Percentiles rank a stretch among this genome's conserved stretches.
These are phyloP conservation scores for Ovis canadensis DNA, from an alignment of 2,113 vertebrate species.

Conservation along the genomic window DNA sequence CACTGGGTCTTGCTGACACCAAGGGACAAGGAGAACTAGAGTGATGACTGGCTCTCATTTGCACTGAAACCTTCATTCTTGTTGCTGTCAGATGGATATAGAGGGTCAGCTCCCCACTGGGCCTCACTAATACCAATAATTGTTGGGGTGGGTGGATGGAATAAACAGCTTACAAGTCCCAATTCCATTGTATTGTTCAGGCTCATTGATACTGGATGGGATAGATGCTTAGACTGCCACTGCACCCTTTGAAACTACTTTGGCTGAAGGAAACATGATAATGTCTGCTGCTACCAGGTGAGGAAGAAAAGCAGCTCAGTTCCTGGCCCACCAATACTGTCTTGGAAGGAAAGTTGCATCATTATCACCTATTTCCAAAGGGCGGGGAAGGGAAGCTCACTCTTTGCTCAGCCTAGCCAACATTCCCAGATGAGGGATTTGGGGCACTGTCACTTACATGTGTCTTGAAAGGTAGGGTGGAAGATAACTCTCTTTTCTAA, in stretches of 20 bases:
- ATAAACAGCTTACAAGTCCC: too few species aligned
- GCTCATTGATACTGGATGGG: neutral
- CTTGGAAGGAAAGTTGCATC: neutral
- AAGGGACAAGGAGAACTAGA: neutral
- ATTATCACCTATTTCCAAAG: neutral
- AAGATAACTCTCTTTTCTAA: neutral
- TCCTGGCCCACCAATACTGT: neutral
- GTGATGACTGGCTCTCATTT: neutral
- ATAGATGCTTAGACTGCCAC: rapidly evolving
- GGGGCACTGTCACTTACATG: too few species aligned
- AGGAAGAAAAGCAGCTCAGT: neutral
- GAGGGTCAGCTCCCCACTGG: neutral
- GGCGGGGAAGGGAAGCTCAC: neutral
- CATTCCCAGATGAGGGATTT: neutral
- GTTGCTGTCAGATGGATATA: neutral
- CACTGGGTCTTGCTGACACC: neutral
- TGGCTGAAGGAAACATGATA: neutral
- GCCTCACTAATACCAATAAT: neutral
- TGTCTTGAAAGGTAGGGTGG: neutral
- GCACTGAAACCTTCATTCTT: neutral
- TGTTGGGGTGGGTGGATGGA: neutral
- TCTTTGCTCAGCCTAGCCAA: neutral
- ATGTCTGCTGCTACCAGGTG: neutral
- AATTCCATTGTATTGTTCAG: neutral
- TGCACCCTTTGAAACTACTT: neutral